Evolutionary conservation across 1,140 invertebrate genomes (phyloP), one percentile per base, ranked within the genome.

Genomic region (Lethrus apterus): DNA sequence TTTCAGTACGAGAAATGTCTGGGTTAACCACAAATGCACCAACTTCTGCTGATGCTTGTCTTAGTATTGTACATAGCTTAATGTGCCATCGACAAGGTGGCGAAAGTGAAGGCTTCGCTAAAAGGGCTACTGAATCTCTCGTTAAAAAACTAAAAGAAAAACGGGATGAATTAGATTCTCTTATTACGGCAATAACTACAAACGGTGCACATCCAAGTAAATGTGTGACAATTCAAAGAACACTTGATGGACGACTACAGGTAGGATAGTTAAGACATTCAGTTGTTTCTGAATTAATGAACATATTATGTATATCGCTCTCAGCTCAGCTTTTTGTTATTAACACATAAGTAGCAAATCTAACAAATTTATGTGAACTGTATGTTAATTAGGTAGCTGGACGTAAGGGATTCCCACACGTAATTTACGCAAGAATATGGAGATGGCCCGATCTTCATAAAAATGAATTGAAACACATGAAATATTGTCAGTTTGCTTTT

Each of bases 381-480:
- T n/a, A n/a, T 48, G n/a, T 49, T 51, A 29, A 14, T 15, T 55
- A 84, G 86, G 94, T 98, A 44, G 95, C 95, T 26, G 96, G 95
- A 18, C 76, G 93, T 29, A 99, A 99, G 72, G 96, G 96, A 11
- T 99, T 99, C 66, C 96, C 96, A n/a, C 96, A 99, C 70, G 96
- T 99, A 0, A 98, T 99, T 44, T 99, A 99, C 67, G 93, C 95
- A 7, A 74, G 91, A 20, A 97, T 98, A 53, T 99, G 96, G 93
- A 80, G 97, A 55, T 99, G 95, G 94, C 94, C 94, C 1, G 96
- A 99, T 72, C 73, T 98, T 17, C 94, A 98, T 68, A 99, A 99
- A 70, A 99, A 99, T 71, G 96, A 99, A 73, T 71, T 99, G 40
- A 98, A 98, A 68, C 93, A 98, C 67, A 84, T 92, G 4, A 95